Base-by-base conservation (phyloP, 2,888 invertebrate species). In the Lochmaea crataegi region DNA sequence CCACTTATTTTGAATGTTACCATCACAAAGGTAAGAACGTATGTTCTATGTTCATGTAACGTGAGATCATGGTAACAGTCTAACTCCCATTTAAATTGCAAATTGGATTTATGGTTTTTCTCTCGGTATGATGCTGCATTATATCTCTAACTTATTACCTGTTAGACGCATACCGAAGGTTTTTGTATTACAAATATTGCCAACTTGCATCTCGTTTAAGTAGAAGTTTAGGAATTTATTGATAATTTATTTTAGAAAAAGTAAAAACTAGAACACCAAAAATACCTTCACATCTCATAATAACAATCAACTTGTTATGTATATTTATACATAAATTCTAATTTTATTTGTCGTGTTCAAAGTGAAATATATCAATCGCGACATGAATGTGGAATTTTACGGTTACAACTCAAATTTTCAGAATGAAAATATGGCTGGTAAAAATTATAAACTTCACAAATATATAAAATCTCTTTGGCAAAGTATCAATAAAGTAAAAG, bases 91-190 rank as follows among this genome's bases (percentile, higher is more conserved):
- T 56, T 56, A 56, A 56, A 56, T 56, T 56, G 56, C 56, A 56
- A 16, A 56, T 56, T 56, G 22, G 56, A 56, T 56, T 56, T 56
- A 56, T 56, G 56, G n/a, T 56, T 56, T 56, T 56, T 56, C 56
- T 56, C n/a, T 56, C 22, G 2, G 22, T 56, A 16, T 56, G 18
- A 38, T 38, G 32, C 32, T 38, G 32, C 7, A 16, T 56, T 56
- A 22, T 56, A 56, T 22, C 56, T 22, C 18, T 16, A 18, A 22
- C 22, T 56, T 22, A 16, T 22, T 38, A 38, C 32, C 32, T 56
- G 56, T 56, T 56, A 56, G 18, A 16, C 22, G 22, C 56, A 56
- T 56, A 56, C 56, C 56, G 56, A 56, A 4, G 56, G 56, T 16
- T 56, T 56, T 16, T 56, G 16, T 22, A 56, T 56, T 22, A 16